phyloP scores from a whole-genome alignment of 2,113 vertebrate species.

The Lampris incognitus region DNA sequence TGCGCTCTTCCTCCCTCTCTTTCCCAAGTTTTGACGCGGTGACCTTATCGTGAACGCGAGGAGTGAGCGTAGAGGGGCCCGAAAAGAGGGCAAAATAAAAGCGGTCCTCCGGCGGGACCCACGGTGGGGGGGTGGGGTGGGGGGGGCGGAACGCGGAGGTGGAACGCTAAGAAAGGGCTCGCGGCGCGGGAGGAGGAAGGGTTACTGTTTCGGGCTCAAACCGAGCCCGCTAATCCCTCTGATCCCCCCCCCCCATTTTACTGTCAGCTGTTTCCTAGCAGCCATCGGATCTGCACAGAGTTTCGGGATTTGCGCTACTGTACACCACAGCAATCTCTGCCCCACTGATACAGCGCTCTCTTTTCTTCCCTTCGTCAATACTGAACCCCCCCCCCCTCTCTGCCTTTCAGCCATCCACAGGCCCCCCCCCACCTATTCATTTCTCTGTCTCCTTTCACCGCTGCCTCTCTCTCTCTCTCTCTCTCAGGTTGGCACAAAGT shows the following conservation, averaged over 20 bases:
- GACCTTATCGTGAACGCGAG: slow-evolving; percentile 67
- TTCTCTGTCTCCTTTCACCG: slow-evolving; percentile 22
- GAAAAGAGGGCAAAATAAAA: slow-evolving; percentile 57
- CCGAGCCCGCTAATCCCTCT: slow-evolving; percentile 76
- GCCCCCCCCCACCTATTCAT: slow-evolving; percentile 42
- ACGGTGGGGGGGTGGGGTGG: neutral
- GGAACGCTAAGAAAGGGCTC: slow-evolving; percentile 55
- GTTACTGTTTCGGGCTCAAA: slow-evolving; percentile 74
- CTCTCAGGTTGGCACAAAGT: slow-evolving; percentile 35
- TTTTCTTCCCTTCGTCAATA: slow-evolving; percentile 64
- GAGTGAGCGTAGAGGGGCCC: slow-evolving; percentile 47
- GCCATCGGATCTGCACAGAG: slow-evolving; percentile 73
- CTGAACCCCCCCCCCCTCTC: slow-evolving; percentile 12
- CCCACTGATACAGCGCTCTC: slow-evolving; percentile 62
- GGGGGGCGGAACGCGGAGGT: slow-evolving; percentile 13
- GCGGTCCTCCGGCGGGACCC: slow-evolving; percentile 37
- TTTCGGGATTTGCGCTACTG: slow-evolving; percentile 77
- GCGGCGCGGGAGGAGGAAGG: slow-evolving; percentile 60
- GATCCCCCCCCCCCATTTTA: slow-evolving; percentile 81
- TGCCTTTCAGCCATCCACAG: slow-evolving; percentile 18
- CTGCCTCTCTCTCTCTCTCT: slow-evolving; percentile 23
- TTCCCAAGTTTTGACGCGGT: slow-evolving; percentile 46
- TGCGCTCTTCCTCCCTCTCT: slow-evolving; percentile 26
- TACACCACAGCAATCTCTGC: slow-evolving; percentile 75
- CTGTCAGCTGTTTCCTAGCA: slow-evolving; percentile 81